Base-by-base conservation (phyloP, 1,140 invertebrate genomes). In the Penaeus japonicus region DNA sequence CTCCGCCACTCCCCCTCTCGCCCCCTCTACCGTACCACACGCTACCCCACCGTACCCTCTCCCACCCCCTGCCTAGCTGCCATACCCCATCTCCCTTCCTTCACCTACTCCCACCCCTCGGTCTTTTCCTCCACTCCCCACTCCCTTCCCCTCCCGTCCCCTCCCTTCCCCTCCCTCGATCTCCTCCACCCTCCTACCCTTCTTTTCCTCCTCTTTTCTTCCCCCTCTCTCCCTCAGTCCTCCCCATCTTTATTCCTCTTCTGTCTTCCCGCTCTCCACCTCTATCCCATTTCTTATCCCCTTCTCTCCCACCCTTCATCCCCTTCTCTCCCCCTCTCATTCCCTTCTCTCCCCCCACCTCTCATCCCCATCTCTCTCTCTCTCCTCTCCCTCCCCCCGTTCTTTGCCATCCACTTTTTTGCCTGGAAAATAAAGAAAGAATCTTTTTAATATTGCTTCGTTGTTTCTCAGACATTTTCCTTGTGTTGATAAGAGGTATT, bases 141-240 rank as follows among this genome's bases (percentile, higher is more conserved):
- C 0, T 65, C 17, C 27, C 22, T 65, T 7, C 62, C 24, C 35
- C 4, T 30, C 57, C 39, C 24, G 20, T 55, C 47, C 57, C 30
- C 57, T 47, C 53, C 62, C 12, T 53, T 12, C 4, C 27, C 39
- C n/a, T 39, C 83, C 17, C 82, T 70, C 65, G 20, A 62, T 75
- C 24, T 47, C 70, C 30, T 12, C 35, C 35, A 22, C 70, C 39
- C 62, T 53, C 27, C 35, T n/a, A 35, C 22, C 20, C 47, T 39
- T n/a, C n/a, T n/a, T 78, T 18, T 78, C 27, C 10, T 27, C 32
- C 20, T 84, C 5, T 24, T 20, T 70, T 30, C 35, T 20, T 73
- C 83, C 65, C 82, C 65, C 82, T 84, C 57, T 84, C 82, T 65
- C 57, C 65, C 27, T 84, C 62, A 73, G 32, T 73, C 83, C 55